Base-by-base conservation (phyloP, 2,888 invertebrate genomes). In the Sylvicola cinctus region DNA sequence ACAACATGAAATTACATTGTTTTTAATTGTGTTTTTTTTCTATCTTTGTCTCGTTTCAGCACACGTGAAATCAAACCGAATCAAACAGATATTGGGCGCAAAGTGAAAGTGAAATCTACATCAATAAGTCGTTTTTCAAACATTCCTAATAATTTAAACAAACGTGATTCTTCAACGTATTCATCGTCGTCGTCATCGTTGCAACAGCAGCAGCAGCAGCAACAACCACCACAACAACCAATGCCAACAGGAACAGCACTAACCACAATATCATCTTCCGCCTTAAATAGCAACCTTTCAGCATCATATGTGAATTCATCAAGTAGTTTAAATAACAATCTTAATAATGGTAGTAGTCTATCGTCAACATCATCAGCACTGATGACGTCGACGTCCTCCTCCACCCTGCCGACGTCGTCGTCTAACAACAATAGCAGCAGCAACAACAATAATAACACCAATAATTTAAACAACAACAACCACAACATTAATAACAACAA, bases 11-110 rank as follows among this genome's bases (percentile, higher is more conserved):
- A 28, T 28, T 28, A 28, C 5, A 12, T 28, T n/a, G 4, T 28
- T 28, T 28, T 12, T 28, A 28, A 28, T 7, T 11, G 1, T 23
- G 11, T 28, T 4, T 28, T 12, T 28, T 28, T 28, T 28, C 5
- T 12, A 14, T 13, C 25, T 31, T 36, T 40, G 20, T 45, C 41
- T 46, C 45, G 39, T 67, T 66, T 34, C 63, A 85, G 88, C 65
- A 84, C 88, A 49, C 76, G 87, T 56, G 90, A 85, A 58, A 90
- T 91, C 54, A 88, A 90, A 61, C 78, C 81, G 45, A 84, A 81
- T 61, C 81, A 81, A 54, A 79, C 78, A 48, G 81, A 84, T 59
- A 83, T 88, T 49, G 85, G 87, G 38, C 70, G 83, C 44, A 81
- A 81, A 55, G 79, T 85, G 44, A 85, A 85, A 58, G 68, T 78